phyloP scores from a whole-genome alignment of 2,113 vertebrate genomes.

The Sceloporus tristichus region DNA sequence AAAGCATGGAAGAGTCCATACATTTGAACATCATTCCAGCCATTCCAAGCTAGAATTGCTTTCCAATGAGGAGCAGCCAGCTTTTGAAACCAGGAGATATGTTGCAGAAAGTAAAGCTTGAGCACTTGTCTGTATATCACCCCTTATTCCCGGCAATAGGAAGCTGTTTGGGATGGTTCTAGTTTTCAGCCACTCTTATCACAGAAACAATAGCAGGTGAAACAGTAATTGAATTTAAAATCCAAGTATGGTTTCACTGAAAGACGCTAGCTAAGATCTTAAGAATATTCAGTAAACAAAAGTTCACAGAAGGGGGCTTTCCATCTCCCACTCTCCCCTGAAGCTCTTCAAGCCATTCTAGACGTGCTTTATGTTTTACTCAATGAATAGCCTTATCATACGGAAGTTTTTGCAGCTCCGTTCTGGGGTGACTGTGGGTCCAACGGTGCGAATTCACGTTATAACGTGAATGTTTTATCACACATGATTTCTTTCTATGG shows the following conservation, averaged over 20 bases:
- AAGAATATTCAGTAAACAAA: neutral
- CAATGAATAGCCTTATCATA: no score
- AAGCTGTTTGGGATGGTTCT: conserved; percentile 5
- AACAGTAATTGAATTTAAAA: conserved; percentile 13
- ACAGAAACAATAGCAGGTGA: neutral
- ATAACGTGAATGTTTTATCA: no score
- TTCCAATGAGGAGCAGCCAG: neutral
- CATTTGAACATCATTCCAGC: neutral
- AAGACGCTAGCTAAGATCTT: neutral
- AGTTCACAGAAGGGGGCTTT: neutral
- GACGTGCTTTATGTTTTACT: neutral
- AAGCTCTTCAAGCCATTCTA: neutral
- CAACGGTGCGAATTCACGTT: no score
- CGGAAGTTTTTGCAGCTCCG: no score
- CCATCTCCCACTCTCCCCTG: neutral
- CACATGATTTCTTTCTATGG: no score
- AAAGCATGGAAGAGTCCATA: conserved; percentile 5
- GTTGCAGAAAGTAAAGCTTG: conserved; percentile 21
- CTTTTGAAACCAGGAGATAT: neutral
- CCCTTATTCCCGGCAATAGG: neutral
- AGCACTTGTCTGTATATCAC: neutral
- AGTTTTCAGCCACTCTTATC: neutral
- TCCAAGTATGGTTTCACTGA: neutral
- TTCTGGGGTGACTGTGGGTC: no score
- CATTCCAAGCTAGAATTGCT: conserved; percentile 17